phyloP scores from a whole-genome alignment of 2,113 vertebrate genomes.

The Chaetura pelagica region DNA sequence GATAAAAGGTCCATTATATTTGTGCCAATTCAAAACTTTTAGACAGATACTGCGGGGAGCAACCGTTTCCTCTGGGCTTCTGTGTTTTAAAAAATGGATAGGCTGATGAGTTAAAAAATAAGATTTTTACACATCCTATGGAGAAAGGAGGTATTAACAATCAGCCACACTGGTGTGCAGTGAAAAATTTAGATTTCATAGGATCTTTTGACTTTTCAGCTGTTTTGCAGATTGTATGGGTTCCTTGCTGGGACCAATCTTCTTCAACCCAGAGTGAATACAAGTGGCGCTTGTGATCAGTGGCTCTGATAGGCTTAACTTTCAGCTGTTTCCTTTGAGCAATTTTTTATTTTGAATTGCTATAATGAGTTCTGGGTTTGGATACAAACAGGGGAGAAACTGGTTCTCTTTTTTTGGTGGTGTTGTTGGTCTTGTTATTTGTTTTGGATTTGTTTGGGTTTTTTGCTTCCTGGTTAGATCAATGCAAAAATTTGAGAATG shows the following conservation, averaged over 20 bases:
- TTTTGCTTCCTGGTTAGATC: not conserved
- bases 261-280: not conserved
- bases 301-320: not conserved
- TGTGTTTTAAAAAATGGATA: not conserved
- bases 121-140: not conserved
- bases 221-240: not conserved
- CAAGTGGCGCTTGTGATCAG: not conserved
- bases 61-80: not conserved
- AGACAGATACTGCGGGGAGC: not conserved
- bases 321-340: not conserved
- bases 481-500: not conserved
- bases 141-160: not conserved
- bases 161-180: not conserved
- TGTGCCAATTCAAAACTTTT: not conserved
- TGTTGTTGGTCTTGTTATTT: too few species aligned
- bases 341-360: not conserved
- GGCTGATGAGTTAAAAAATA: not conserved
- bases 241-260: not conserved
- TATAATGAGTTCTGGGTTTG: not conserved
- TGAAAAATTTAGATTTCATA: not conserved
- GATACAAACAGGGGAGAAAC: not conserved
- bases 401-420: not conserved
- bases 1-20: not conserved
- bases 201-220: not conserved
- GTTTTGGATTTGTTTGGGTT: not conserved